Evolutionary conservation across 2,113 vertebrate genomes (phyloP).

Genomic region (Panurus biarmicus): DNA sequence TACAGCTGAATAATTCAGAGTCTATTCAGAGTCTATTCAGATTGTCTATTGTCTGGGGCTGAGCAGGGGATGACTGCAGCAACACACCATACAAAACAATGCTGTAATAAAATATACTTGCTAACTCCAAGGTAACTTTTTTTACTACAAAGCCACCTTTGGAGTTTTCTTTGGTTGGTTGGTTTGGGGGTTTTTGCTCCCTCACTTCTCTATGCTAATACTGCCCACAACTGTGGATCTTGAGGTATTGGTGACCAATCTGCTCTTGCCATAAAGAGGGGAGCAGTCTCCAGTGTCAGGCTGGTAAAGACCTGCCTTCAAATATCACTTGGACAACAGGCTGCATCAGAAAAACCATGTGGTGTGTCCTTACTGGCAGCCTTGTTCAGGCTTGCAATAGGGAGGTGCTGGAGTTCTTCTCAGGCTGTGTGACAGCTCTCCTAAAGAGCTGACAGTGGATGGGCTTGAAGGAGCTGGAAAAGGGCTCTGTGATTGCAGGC

Average conservation of each 20-base stretch:
- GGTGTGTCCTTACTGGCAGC: not conserved
- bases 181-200: not conserved
- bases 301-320: not conserved
- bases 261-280: not conserved
- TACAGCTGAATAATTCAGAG: not conserved
- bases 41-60: not conserved
- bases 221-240: not conserved
- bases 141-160: not conserved
- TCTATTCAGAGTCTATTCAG: not conserved
- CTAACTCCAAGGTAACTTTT: not conserved
- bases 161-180: not conserved
- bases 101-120: not conserved
- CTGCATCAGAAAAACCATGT: not conserved
- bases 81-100: not conserved
- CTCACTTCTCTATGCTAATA: not conserved
- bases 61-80: not conserved
- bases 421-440: not conserved
- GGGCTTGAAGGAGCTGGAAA: not conserved
- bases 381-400: not conserved
- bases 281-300: not conserved
- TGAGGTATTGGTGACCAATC: not conserved
- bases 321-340: not conserved
- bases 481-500: not conserved
- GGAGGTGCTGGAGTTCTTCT: not conserved
- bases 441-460: not conserved